A percentile compares a stretch with the other conserved stretches of the same genome.
These are phyloP conservation scores for Catonia carolina DNA, from an alignment of 2,888 invertebrate species.

Conservation along the genomic window DNA sequence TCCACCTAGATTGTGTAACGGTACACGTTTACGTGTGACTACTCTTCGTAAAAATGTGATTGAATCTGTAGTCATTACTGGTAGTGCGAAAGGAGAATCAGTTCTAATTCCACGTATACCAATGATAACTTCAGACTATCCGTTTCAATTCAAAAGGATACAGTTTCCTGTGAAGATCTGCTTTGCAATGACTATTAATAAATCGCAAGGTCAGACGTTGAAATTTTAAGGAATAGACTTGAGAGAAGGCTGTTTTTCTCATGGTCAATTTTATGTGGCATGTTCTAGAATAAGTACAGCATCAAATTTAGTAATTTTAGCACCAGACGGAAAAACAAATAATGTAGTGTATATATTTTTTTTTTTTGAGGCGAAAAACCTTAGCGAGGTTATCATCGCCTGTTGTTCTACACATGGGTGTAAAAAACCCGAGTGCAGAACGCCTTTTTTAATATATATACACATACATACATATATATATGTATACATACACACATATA, in stretches of 20 bases:
- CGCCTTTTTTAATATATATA: too few relatives aligned
- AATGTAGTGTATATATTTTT: neutral
- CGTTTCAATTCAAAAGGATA: neutral
- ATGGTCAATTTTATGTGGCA: conserved; percentile 11
- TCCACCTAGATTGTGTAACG: conserved; percentile 24
- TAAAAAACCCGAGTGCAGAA: too few relatives aligned
- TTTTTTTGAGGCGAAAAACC: too few relatives aligned
- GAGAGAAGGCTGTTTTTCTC: conserved; percentile 4
- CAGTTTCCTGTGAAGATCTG: too few relatives aligned
- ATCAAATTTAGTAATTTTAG: neutral
- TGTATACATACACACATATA: too few relatives aligned
- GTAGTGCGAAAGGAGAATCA: conserved; percentile 10
- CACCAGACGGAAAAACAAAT: neutral
- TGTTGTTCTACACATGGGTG: too few relatives aligned
- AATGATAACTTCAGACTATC: conserved; percentile 22
- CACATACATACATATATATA: too few relatives aligned
- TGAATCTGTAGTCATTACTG: conserved; percentile 25
- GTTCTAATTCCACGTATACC: conserved; percentile 23
- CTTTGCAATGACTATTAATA: conserved; percentile 21
- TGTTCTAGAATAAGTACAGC: neutral
- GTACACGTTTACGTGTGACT: conserved; percentile 26
- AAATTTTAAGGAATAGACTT: conserved; percentile 10
- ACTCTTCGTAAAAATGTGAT: conserved; percentile 26
- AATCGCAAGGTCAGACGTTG: conserved; percentile 17
- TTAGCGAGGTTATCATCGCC: too few relatives aligned